Evolutionary conservation across 2,113 vertebrate species (phyloP), one percentile per base, ranked within the genome.

Genomic region (Nycticebus coucang): DNA sequence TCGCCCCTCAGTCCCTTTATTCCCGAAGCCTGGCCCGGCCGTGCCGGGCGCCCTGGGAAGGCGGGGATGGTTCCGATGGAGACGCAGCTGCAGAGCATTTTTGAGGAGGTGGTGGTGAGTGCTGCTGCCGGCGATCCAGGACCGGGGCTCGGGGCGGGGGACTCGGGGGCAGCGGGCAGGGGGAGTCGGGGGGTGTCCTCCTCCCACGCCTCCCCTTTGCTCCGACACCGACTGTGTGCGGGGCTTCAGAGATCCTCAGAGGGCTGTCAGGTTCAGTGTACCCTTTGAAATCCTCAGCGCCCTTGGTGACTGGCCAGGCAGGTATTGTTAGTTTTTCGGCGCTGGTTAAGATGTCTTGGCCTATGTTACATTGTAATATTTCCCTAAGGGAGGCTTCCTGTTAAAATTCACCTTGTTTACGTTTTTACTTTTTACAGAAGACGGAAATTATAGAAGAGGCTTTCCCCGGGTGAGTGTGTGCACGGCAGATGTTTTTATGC

Each of bases 41-140:
- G 28, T 62, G 1, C 30, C 33, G 33, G 60, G 35, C 28, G 26
- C 68, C 95, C 60, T 81, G 26, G 87, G 59, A 98, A 98, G 98
- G 98, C 98, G 5, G 97, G 98, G 77, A 99, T 99, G 99, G 99
- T 99, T 19, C 99, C 99, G 2, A 99, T 99, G 99, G 99, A 99
- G 98, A 99, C 99, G 15, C 99, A 99, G 97, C 98, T 99, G 10
- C 99, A 99, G 98, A 99, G 99, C 98, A 99, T 99, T 94, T 99
- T 99, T 97, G 99, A 99, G 97, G 99, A 99, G 98, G 99, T 99
- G 95, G 99, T 99, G 99, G 99, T 99, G 98, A 98, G 98, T 98
- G 89, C 37, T 10, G 1, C 55, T 26, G 14, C 53, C 64, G 1
- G 60, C n/a, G 33, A 5, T 1, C 15, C 28, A 0, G 92, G 90